phyloP scores from a whole-genome alignment of 2,888 invertebrate genomes.

The Phengaris arion region DNA sequence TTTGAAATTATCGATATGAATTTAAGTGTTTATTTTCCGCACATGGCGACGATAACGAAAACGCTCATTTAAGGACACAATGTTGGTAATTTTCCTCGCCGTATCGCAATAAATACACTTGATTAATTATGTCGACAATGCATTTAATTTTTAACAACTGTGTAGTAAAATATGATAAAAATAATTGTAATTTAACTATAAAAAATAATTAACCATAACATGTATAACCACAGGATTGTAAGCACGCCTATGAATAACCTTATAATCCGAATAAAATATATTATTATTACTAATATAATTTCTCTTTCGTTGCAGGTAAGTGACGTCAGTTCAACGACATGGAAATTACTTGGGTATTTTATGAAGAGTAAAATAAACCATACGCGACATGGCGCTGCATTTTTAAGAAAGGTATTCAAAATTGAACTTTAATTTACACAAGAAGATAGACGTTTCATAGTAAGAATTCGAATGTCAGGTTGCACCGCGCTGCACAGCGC shows the following conservation, averaged over 20 bases:
- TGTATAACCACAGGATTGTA: no score
- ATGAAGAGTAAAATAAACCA: no score
- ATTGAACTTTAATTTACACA: no score
- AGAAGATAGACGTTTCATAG: no score
- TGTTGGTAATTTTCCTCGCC: slow-evolving; percentile 24
- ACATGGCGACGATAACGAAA: slow-evolving; percentile 8
- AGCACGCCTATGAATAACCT: no score
- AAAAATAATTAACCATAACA: no score
- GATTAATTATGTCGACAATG: not conserved
- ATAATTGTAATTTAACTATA: not conserved
- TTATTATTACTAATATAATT: not conserved
- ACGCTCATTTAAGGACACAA: slow-evolving; percentile 23
- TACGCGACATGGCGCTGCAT: no score
- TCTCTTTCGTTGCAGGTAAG: not conserved
- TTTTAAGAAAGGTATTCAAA: no score
- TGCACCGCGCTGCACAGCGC: no score
- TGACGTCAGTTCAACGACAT: not conserved
- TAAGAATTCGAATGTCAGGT: no score
- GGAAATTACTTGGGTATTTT: not conserved
- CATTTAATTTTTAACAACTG: not conserved
- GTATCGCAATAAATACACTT: slow-evolving; percentile 5
- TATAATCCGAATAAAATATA: not conserved
- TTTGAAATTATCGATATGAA: slow-evolving; percentile 25
- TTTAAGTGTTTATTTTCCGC: slow-evolving; percentile 31
- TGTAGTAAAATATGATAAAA: not conserved